Base-by-base conservation (phyloP, 2,888 invertebrate genomes). In the Amorpha juglandis region DNA sequence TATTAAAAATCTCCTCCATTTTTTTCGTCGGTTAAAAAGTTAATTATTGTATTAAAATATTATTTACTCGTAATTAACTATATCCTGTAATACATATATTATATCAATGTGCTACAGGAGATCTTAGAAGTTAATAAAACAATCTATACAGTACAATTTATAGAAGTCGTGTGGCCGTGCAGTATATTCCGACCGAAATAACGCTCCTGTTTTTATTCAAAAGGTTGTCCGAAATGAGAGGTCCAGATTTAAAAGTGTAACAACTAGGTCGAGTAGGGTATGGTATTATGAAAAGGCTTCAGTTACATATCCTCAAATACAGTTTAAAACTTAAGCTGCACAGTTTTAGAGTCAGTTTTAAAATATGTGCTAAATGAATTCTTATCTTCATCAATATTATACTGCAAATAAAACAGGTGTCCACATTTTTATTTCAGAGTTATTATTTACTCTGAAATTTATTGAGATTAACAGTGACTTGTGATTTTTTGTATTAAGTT, bases 161-260 rank as follows among this genome's bases (percentile, higher is more conserved):
- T 42, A 42, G 19, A 42, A 58, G 12, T 58, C 4, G 42, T 19
- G 42, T 19, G 6, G 4, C 38, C 16, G 19, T 58, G 19, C 19
- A 58, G n/a, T 42, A 42, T 42, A 42, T 19, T 38, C 7, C 38
- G 11, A 58, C 19, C 58, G 58, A 12, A 58, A 58, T 16, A 19
- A 38, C 6, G 42, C 19, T 19, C 58, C 19, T 16, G 38, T 58
- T 42, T 58, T 58, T 58, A 58, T 58, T 58, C 58, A 42, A 58
- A 58, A 58, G 12, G 55, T 35, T 53, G 55, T 58, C 42, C 58
- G 42, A 58, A 58, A 58, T 58, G 42, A 42, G 38, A 58, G 42
- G 38, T 27, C 27, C 38, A 55, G 35, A 55, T 38, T 42, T 58
- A 38, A 58, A 58, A 58, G 35, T 58, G 42, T 58, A 42, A 42